Evolutionary conservation across 2,113 vertebrate genomes (phyloP).

Genomic region (Elephas maximus): DNA sequence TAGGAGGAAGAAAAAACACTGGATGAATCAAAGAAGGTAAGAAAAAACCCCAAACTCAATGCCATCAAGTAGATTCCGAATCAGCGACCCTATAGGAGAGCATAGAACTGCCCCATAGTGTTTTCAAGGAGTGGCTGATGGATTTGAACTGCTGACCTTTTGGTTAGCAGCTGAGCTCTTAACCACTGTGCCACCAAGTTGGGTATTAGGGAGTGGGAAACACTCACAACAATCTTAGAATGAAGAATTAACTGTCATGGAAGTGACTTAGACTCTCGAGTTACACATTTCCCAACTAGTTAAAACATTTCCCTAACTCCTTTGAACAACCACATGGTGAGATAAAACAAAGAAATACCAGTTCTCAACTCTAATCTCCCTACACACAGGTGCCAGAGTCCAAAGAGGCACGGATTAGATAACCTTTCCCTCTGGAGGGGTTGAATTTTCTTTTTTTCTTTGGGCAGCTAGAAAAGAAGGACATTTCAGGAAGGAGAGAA

Average conservation of each 20-base stretch:
- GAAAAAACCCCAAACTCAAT: not conserved
- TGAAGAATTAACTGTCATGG: not conserved
- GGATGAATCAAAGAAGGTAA: not conserved
- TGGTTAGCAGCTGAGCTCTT: no score
- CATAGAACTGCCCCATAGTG: no score
- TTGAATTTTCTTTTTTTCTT: slow-evolving; percentile 77
- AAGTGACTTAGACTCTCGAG: not conserved
- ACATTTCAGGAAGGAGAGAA: slow-evolving; percentile 65
- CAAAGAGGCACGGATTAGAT: slow-evolving; percentile 81
- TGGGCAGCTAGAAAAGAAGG: slow-evolving; percentile 57
- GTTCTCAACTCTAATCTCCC: slow-evolving; percentile 84
- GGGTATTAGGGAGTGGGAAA: not conserved
- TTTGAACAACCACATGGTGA: slow-evolving; percentile 81
- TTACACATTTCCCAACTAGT: slow-evolving; percentile 34
- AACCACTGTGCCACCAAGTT: no score
- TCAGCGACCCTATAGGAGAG: no score
- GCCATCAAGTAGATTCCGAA: no score
- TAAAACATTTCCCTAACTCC: slow-evolving; percentile 81
- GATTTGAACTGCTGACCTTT: no score
- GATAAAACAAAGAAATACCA: slow-evolving; percentile 84
- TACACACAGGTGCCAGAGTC: slow-evolving; percentile 84
- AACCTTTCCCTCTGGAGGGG: slow-evolving; percentile 36
- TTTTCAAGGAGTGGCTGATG: no score
- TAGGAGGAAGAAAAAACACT: slow-evolving; percentile 77
- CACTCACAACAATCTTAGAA: not conserved